Conservation (phyloP, 2,113 vertebrate species). For the Argyrosomus japonicus region DNA sequence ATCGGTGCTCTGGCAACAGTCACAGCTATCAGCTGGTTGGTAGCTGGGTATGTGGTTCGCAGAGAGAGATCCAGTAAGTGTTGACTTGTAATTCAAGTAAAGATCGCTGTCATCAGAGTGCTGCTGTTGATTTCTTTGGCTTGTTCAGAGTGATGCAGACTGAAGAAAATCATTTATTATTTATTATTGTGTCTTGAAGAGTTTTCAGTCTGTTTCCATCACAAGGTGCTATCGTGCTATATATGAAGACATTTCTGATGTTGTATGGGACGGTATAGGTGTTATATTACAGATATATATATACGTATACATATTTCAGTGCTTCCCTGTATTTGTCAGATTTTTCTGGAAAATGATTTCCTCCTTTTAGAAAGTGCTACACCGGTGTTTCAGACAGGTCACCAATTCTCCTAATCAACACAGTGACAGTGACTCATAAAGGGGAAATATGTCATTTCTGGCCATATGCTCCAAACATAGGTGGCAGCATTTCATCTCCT, state of each 20-base stretch:
- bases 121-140: not conserved
- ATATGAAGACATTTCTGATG: not conserved
- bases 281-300: not conserved
- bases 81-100: not conserved
- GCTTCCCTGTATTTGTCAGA: not conserved
- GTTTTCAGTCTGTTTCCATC: not conserved
- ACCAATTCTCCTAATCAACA: not conserved
- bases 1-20: slow-evolving; percentile 89
- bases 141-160: not conserved
- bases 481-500: no score
- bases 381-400: not conserved
- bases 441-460: no score
- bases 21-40: slow-evolving; percentile 92
- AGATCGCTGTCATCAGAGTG: not conserved
- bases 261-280: not conserved
- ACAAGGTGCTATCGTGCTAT: not conserved
- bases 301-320: not conserved
- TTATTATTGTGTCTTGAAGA: not conserved
- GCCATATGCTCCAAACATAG: no score
- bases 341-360: not conserved
- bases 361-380: not conserved
- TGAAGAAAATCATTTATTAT: not conserved
- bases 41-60: slow-evolving; percentile 91
- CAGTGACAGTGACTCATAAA: not conserved
- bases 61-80: slow-evolving; percentile 91